phyloP scores from a whole-genome alignment of 2,888 invertebrate genomes.

The Cephus runcator region DNA sequence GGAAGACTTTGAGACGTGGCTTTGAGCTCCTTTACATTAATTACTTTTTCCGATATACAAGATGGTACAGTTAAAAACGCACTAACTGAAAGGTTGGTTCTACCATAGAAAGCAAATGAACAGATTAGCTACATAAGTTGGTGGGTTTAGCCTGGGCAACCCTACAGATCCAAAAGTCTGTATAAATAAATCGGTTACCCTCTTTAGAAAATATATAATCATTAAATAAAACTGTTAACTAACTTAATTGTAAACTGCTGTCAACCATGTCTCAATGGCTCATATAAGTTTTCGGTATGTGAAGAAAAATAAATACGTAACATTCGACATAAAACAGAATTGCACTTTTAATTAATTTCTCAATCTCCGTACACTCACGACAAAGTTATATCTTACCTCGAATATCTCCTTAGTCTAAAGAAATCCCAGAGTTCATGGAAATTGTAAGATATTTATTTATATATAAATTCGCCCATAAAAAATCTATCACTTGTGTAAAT shows the following conservation, averaged over 20 bases:
- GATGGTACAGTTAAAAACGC: neutral
- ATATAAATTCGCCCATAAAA: slow-evolving; percentile 24
- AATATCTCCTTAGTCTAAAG: neutral
- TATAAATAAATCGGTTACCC: neutral
- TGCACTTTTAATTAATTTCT: slow-evolving; percentile 35
- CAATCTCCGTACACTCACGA: slow-evolving; percentile 31
- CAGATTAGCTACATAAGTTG: neutral
- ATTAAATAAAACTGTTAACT: neutral
- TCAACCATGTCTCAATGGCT: slow-evolving; percentile 27
- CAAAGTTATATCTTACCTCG: slow-evolving; percentile 19
- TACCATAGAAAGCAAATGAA: too few species aligned
- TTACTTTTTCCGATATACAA: neutral
- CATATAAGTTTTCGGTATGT: slow-evolving; percentile 3
- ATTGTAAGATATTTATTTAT: slow-evolving; percentile 1
- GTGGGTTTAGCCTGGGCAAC: too few species aligned
- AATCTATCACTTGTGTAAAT: slow-evolving; percentile 33
- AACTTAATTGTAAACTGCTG: slow-evolving; percentile 6
- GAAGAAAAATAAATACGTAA: slow-evolving; percentile 5
- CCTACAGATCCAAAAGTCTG: neutral
- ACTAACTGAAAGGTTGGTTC: neutral
- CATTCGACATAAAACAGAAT: slow-evolving; percentile 32
- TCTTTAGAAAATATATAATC: neutral
- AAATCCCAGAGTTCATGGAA: neutral
- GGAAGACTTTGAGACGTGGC: slow-evolving; percentile 26
- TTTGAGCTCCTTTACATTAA: slow-evolving; percentile 16